Evolutionary conservation across 37 sponge, comb jelly and placozoan genomes (phyloP).

Genomic region (Diacarnus erythraeanus): DNA sequence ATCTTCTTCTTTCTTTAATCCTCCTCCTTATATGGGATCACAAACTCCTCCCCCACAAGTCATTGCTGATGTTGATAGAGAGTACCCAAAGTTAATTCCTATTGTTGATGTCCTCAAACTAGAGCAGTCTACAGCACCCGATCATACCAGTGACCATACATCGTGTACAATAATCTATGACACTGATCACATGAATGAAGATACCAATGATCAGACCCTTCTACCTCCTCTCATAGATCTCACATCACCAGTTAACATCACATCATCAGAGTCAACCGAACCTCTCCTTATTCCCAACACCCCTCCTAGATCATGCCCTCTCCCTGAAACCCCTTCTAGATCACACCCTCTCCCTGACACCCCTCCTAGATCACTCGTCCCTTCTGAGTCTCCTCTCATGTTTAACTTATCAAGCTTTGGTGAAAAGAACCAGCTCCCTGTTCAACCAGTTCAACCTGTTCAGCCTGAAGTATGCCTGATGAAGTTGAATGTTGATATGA

Average conservation of each 20-base stretch:
- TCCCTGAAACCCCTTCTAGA: neutral
- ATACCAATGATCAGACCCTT: neutral
- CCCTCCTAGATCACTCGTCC: neutral
- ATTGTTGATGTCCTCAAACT: neutral
- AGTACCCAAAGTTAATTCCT: neutral
- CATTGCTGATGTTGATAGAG: neutral
- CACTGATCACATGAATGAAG: neutral
- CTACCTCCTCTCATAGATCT: neutral
- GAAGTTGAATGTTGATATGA: too few relatives aligned
- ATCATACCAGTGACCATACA: neutral
- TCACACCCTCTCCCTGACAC: neutral
- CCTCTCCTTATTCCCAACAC: neutral
- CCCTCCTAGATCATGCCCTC: neutral
- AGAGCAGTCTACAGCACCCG: neutral
- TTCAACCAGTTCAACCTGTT: too few relatives aligned
- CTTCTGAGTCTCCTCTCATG: neutral
- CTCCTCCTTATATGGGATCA: neutral
- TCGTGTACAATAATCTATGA: neutral
- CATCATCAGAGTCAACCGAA: neutral
- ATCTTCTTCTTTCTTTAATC: too few relatives aligned
- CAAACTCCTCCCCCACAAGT: neutral
- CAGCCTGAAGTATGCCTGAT: too few relatives aligned
- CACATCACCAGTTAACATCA: neutral
- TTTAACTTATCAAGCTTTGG: too few relatives aligned
- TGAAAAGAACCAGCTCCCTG: too few relatives aligned